Evolutionary conservation across 2,113 vertebrate species (phyloP), one percentile per base, ranked within the genome.

Genomic region (Campylomormyrus numenius): DNA sequence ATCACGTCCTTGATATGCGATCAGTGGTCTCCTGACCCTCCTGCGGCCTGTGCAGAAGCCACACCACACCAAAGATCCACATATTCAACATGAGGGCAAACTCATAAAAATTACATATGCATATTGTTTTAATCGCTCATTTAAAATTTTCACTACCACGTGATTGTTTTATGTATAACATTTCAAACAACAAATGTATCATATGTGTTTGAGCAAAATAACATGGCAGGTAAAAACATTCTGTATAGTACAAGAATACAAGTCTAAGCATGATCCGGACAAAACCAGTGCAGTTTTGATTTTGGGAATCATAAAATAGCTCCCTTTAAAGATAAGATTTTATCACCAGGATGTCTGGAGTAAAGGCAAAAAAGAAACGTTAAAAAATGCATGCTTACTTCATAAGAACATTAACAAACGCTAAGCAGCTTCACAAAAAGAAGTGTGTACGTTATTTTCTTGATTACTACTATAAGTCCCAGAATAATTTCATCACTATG

Each of bases 1-100:
- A 88, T 99, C 98, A 98, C 98, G 99, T 19, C 97, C 95, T 99
- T 99, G 93, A 99, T 99, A 99, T 94, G 0, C 97, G 97, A 94
- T 98, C 98, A 84, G 99, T 99, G 1, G 98, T 99, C 95, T 99
- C 98, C 94, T 97, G 97, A 88, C 99, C 98, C 95, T 98, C 98
- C 87, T 99, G 98, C 93, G 98, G 95, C 87, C 98, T 99, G 90
- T 89, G 94, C 50, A 85, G 50, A 24, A 50, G 6, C 49, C 5
- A 53, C 27, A 87, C 27, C 24, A 48, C 8, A 48, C 10, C 19
- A 50, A 11, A 48, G 39, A 48, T 4, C 42, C 42, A 85, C 17
- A 85, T 85, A 19, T 48, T 48, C 10, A 50, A 42, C 45, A 48
- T n/a, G 6, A 5, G 24, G 48, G 45, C 9, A 77, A 17, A 35